Evolutionary conservation across 2,888 invertebrate genomes (phyloP).

Genomic region (Copidosoma aretas): DNA sequence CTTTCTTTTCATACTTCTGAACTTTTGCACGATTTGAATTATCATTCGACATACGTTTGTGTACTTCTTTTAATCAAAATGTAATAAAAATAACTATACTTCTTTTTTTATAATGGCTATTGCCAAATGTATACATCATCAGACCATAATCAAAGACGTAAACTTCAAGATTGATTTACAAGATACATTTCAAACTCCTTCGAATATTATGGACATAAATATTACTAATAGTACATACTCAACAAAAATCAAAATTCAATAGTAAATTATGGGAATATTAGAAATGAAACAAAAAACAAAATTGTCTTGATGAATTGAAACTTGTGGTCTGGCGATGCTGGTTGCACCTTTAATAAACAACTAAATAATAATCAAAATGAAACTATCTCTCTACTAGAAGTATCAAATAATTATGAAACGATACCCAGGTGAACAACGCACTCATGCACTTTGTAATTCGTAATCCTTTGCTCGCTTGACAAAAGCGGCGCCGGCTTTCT

Average conservation of each 20-base stretch:
- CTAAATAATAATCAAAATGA: constrained; percentile 55
- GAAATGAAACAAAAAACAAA: constrained; percentile 14
- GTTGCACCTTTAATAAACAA: constrained; percentile 50
- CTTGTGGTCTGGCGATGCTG: constrained; percentile 52
- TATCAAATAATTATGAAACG: constrained; percentile 55
- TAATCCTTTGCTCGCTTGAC: constrained; percentile 42
- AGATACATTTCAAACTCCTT: constrained; percentile 13
- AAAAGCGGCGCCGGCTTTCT: constrained; percentile 42
- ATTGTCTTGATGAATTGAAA: constrained; percentile 6
- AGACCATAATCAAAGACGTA: constrained; percentile 38
- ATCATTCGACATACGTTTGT: constrained; percentile 24
- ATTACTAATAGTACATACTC: neutral
- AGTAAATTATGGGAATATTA: constrained; percentile 15
- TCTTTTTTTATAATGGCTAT: constrained; percentile 48
- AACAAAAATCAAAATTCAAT: constrained; percentile 22
- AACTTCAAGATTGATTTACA: constrained; percentile 3
- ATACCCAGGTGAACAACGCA: constrained; percentile 46
- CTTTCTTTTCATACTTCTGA: constrained; percentile 19
- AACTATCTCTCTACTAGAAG: constrained; percentile 58
- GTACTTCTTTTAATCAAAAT: constrained; percentile 36
- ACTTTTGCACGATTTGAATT: constrained; percentile 17
- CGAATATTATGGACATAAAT: neutral
- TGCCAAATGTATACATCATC: constrained; percentile 49
- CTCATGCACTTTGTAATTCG: constrained; percentile 35
- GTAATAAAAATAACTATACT: constrained; percentile 51